Conservation (phyloP, 2,113 vertebrate species). For the Protomyctophum bolini region DNA sequence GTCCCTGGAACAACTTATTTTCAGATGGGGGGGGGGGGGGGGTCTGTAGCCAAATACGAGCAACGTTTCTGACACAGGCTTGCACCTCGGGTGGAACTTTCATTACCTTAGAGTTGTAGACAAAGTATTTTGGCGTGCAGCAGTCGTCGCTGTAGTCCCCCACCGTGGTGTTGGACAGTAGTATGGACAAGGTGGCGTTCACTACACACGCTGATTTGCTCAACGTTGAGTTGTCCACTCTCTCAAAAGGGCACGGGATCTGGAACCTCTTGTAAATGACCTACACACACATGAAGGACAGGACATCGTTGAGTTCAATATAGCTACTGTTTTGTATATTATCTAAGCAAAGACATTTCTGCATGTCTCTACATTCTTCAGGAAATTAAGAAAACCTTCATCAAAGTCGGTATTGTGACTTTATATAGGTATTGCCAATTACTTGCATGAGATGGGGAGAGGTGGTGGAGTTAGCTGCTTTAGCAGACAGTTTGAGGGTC, state of each 20-base stretch:
- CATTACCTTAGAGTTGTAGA: slow-evolving; percentile 91
- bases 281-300: slow-evolving; percentile 70
- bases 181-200: slow-evolving; percentile 67
- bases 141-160: slow-evolving; percentile 70
- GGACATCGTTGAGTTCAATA: background rate
- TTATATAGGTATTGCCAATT: too few relatives aligned
- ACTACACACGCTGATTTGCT: slow-evolving; percentile 72
- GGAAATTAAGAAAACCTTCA: too few relatives aligned
- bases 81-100: too few relatives aligned
- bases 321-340: background rate
- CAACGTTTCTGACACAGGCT: too few relatives aligned
- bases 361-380: too few relatives aligned
- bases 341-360: too few relatives aligned
- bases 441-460: too few relatives aligned
- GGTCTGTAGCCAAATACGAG: too few relatives aligned
- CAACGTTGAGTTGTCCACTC: slow-evolving; percentile 72
- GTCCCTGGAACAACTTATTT: too few relatives aligned
- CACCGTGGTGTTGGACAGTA: slow-evolving; percentile 60
- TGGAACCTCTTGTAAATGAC: slow-evolving; percentile 98
- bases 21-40: too few relatives aligned
- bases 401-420: too few relatives aligned
- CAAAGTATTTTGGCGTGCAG: slow-evolving; percentile 91
- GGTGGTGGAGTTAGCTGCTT: background rate
- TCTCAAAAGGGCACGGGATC: slow-evolving; percentile 83
- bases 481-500: background rate